phyloP scores from a whole-genome alignment of 2,113 vertebrate genomes.

The Eubucco bourcierii region DNA sequence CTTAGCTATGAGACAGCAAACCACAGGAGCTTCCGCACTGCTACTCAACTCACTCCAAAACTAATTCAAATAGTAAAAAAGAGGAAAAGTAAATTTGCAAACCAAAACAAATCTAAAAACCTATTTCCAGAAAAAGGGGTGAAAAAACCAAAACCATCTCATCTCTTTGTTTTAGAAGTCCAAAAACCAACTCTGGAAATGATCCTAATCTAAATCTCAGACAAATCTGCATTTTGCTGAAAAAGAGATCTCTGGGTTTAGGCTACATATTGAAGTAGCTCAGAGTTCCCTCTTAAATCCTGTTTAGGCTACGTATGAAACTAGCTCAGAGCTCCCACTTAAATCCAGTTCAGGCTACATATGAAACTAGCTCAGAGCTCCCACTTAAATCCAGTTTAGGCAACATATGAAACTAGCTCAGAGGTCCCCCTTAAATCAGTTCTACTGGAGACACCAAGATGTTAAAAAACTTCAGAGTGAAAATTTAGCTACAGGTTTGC shows the following conservation, averaged over 20 bases:
- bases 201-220: neutral
- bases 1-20: neutral
- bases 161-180: neutral
- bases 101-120: neutral
- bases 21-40: neutral
- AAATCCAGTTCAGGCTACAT: too few species aligned
- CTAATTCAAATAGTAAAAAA: neutral
- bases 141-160: too few species aligned
- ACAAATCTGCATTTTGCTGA: neutral
- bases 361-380: too few species aligned
- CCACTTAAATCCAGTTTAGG: neutral
- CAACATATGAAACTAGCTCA: too few species aligned
- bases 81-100: too few species aligned
- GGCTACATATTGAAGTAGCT: neutral
- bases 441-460: neutral
- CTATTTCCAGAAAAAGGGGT: neutral
- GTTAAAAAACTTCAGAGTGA: neutral
- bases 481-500: constrained; percentile 4
- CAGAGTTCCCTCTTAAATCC: too few species aligned
- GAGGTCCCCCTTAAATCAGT: neutral
- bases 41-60: neutral
- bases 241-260: neutral
- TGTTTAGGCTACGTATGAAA: too few species aligned
- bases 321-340: too few species aligned
- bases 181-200: neutral